Percentiles rank a stretch among this genome's conserved stretches.
These are phyloP conservation scores for Listronotus bonariensis DNA, from an alignment of 1,140 invertebrate species.

Conservation along the genomic window DNA sequence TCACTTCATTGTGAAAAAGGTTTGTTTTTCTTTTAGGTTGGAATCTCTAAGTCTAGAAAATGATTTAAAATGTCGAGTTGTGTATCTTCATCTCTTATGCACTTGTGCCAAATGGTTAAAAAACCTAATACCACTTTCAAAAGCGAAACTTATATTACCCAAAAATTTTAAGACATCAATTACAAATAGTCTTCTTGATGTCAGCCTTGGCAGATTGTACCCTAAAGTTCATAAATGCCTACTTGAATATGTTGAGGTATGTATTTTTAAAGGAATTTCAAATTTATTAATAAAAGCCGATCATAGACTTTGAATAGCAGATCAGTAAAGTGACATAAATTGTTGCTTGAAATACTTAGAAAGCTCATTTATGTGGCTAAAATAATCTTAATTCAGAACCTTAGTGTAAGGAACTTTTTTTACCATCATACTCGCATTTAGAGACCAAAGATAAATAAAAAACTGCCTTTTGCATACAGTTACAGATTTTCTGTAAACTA, in stretches of 20 bases:
- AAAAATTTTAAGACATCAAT: conserved; percentile 52
- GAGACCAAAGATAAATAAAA: no score
- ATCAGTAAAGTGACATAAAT: no score
- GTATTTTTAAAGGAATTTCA: neutral
- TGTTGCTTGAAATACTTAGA: no score
- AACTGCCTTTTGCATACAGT: no score
- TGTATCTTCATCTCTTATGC: conserved; percentile 49
- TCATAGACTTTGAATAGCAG: no score
- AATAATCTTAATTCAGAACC: no score
- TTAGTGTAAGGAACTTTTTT: no score
- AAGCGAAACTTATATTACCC: conserved; percentile 47
- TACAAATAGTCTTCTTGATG: conserved; percentile 48
- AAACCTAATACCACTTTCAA: conserved; percentile 45
- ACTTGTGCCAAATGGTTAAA: conserved; percentile 43
- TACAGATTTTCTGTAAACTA: no score
- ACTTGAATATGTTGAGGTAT: conserved; percentile 45
- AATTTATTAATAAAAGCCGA: no score
- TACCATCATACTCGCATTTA: no score
- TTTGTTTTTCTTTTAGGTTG: conserved; percentile 49
- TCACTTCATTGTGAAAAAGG: no score
- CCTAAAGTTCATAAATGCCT: conserved; percentile 50
- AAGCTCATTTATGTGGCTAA: no score
- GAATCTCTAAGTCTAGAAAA: conserved; percentile 47
- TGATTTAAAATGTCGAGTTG: conserved; percentile 40
- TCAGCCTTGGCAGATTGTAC: conserved; percentile 50